Conservation (phyloP, 2,888 invertebrate species). For the Anoplius nigerrimus region DNA sequence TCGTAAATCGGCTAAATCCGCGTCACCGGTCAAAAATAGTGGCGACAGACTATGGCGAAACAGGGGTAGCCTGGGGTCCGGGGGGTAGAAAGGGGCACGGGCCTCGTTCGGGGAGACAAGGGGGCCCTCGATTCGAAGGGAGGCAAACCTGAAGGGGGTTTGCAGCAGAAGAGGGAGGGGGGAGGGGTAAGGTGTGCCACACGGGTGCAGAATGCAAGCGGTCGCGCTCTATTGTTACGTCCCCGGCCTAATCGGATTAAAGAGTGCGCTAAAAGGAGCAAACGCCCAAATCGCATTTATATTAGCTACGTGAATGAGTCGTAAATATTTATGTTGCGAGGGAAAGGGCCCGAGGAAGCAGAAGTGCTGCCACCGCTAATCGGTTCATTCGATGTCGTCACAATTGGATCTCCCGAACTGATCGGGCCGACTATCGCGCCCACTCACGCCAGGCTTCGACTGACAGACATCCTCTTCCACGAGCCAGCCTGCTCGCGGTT, state of each 20-base stretch:
- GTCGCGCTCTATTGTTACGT: slow-evolving; percentile 53
- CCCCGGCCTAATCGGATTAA: slow-evolving; percentile 72
- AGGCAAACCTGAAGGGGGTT: slow-evolving; percentile 22
- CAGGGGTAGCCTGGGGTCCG: no score
- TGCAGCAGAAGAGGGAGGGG: slow-evolving; percentile 30
- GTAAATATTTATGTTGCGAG: slow-evolving; percentile 74
- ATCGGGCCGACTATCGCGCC: not conserved
- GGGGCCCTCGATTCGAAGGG: slow-evolving; percentile 15
- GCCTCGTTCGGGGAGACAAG: not conserved
- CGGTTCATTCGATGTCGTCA: slow-evolving; percentile 69
- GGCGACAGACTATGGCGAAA: slow-evolving; percentile 22
- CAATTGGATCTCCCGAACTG: slow-evolving; percentile 46
- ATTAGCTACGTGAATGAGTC: slow-evolving; percentile 75
- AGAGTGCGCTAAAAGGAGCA: slow-evolving; percentile 74
- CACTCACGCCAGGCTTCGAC: no score
- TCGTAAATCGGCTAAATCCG: slow-evolving; percentile 73
- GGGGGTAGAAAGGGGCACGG: slow-evolving; percentile 17
- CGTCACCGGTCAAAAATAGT: slow-evolving; percentile 70
- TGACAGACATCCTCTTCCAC: no score
- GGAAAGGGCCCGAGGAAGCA: slow-evolving; percentile 49
- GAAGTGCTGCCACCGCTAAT: slow-evolving; percentile 69
- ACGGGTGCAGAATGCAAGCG: slow-evolving; percentile 51
- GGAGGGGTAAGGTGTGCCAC: slow-evolving; percentile 48
- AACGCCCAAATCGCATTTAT: slow-evolving; percentile 75
- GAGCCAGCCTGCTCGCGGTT: not conserved